A percentile compares a stretch with the other conserved stretches of the same genome.
Conservation (phyloP, 2,888 invertebrate species). For the Synergus japonicus region DNA sequence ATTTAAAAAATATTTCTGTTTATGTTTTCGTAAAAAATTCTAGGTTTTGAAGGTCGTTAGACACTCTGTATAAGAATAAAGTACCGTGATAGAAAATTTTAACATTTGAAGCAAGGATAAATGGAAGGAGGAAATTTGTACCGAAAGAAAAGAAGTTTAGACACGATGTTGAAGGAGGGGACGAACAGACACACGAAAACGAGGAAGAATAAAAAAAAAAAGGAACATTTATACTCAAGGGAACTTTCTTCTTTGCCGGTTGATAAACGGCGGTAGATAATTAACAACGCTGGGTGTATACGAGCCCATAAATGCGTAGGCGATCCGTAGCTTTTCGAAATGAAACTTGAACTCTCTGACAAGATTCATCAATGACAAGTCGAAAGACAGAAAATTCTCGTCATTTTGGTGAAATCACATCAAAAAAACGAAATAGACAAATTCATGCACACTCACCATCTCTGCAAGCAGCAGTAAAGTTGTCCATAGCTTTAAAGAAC, state of each 20-base stretch:
- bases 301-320: slow-evolving; percentile 57
- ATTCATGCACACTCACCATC: slow-evolving; percentile 70
- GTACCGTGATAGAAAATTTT: neutral
- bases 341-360: slow-evolving; percentile 42
- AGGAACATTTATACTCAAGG: slow-evolving; percentile 50
- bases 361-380: slow-evolving; percentile 43
- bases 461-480: slow-evolving; percentile 69
- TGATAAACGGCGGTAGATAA: slow-evolving; percentile 70
- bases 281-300: slow-evolving; percentile 64
- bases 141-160: neutral
- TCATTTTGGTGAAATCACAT: neutral
- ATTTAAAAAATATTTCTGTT: too few relatives aligned
- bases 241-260: slow-evolving; percentile 62
- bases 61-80: too few relatives aligned
- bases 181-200: neutral
- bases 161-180: neutral
- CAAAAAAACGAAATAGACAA: neutral
- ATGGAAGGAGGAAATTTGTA: neutral
- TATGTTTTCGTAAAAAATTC: too few relatives aligned
- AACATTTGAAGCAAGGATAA: neutral
- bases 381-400: neutral
- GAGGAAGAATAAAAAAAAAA: slow-evolving; percentile 36
- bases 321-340: slow-evolving; percentile 53
- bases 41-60: too few relatives aligned
- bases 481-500: slow-evolving; percentile 75